Conservation (phyloP, 2,113 vertebrate species). For the Alaudala cheleensis region DNA sequence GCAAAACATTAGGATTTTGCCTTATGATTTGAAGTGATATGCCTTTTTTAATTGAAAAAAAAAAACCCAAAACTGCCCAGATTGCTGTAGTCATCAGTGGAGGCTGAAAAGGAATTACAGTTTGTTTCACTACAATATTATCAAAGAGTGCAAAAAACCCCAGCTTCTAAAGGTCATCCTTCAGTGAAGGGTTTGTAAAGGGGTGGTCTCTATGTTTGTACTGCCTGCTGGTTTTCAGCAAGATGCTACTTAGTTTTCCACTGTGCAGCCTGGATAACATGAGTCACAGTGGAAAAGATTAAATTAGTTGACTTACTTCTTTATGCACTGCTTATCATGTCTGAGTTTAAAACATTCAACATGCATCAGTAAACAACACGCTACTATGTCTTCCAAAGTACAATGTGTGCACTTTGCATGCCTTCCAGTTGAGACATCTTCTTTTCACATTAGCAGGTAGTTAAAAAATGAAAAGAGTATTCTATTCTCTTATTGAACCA, state of each 20-base stretch:
- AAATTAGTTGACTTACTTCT: not conserved
- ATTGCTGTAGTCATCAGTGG: not conserved
- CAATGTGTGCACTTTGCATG: not conserved
- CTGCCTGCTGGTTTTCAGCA: not conserved
- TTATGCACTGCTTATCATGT: not conserved
- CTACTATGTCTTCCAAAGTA: not conserved
- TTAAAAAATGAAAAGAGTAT: not conserved
- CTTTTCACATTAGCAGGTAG: not conserved
- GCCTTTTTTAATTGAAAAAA: not conserved
- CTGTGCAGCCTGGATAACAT: not conserved
- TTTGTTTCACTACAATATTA: not conserved
- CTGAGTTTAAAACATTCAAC: not conserved
- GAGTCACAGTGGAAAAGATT: not conserved
- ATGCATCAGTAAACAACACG: not conserved
- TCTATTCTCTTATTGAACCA: slow-evolving; percentile 7
- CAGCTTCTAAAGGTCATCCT: not conserved
- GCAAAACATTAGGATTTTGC: not conserved
- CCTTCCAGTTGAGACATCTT: not conserved
- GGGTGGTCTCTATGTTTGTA: not conserved
- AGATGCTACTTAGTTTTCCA: not conserved
- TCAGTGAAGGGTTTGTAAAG: not conserved
- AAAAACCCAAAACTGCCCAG: not conserved
- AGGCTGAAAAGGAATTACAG: not conserved
- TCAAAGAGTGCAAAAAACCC: not conserved
- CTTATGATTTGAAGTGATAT: not conserved